Percentiles rank a stretch among this genome's conserved stretches.
These are phyloP conservation scores for Nesidiocoris tenuis DNA, from an alignment of 2,888 invertebrate species.

Conservation along the genomic window DNA sequence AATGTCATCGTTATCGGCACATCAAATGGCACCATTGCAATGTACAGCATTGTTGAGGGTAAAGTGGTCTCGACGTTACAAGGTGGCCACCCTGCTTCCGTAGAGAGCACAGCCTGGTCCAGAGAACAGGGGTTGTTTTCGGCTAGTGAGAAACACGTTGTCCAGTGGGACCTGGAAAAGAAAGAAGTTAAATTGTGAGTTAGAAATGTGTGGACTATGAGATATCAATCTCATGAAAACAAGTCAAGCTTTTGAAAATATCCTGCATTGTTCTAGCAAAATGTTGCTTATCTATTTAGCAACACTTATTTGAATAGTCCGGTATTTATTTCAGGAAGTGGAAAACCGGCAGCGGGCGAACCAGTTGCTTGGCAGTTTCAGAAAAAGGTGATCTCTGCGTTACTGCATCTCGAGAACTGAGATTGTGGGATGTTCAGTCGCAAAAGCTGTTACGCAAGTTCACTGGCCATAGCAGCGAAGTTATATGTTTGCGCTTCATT, in stretches of 20 bases:
- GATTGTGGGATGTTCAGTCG: conserved; percentile 64
- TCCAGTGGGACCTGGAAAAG: conserved; percentile 60
- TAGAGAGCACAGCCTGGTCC: conserved; percentile 63
- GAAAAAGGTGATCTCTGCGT: conserved; percentile 51
- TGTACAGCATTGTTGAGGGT: conserved; percentile 69
- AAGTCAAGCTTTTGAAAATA: too few relatives aligned
- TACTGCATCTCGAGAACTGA: conserved; percentile 57
- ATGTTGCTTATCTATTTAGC: too few relatives aligned
- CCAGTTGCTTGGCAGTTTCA: conserved; percentile 55
- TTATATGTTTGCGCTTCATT: conserved; percentile 42
- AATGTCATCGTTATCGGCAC: conserved; percentile 72
- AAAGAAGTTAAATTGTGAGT: conserved; percentile 59
- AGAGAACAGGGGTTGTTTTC: conserved; percentile 59
- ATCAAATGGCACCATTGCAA: conserved; percentile 66
- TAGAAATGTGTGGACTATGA: too few relatives aligned
- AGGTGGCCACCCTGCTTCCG: conserved; percentile 57
- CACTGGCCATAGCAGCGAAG: conserved; percentile 60
- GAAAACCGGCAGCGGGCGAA: conserved; percentile 62
- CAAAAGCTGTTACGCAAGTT: conserved; percentile 64
- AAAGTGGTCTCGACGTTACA: conserved; percentile 63
- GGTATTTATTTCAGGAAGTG: conserved; percentile 60
- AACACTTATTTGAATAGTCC: too few relatives aligned
- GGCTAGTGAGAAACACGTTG: conserved; percentile 59
- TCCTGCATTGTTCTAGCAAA: too few relatives aligned
- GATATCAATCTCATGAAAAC: too few relatives aligned